Percentiles rank a stretch among this genome's conserved stretches.
Evolutionary conservation across 2,797 vertebrate genomes (phyloP).

Genomic region (Propithecus perrieri): DNA sequence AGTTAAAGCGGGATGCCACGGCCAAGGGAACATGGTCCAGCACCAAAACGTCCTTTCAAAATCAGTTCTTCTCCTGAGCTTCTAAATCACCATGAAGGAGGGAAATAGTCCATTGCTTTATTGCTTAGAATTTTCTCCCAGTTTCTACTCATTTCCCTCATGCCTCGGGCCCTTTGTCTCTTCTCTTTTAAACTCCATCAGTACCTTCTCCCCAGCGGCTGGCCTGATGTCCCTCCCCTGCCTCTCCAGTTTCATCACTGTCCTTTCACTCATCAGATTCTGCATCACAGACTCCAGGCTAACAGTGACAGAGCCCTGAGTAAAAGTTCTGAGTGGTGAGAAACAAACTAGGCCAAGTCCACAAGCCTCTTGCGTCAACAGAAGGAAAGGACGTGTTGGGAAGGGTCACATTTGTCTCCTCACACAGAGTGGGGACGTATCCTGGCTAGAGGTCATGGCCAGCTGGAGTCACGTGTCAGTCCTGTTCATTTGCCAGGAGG

Average conservation of each 20-base stretch:
- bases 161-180: background rate
- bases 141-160: background rate
- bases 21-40: background rate
- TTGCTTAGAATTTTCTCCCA: background rate
- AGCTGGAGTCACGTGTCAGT: background rate
- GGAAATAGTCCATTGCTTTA: background rate
- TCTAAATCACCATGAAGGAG: background rate
- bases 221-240: background rate
- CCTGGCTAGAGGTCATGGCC: background rate
- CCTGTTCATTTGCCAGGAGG: background rate
- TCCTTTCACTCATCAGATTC: background rate
- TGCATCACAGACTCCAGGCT: background rate
- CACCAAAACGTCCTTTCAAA: background rate
- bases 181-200: background rate
- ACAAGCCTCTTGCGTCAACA: background rate
- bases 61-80: background rate
- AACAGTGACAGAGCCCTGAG: background rate
- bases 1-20: background rate
- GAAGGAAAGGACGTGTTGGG: background rate
- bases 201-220: background rate
- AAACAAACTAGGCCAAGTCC: background rate
- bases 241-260: background rate
- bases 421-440: background rate
- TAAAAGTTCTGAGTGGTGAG: background rate
- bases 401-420: background rate